phyloP scores from a whole-genome alignment of 92 coral and sea anemone species.

The Phymanthus crucifer region DNA sequence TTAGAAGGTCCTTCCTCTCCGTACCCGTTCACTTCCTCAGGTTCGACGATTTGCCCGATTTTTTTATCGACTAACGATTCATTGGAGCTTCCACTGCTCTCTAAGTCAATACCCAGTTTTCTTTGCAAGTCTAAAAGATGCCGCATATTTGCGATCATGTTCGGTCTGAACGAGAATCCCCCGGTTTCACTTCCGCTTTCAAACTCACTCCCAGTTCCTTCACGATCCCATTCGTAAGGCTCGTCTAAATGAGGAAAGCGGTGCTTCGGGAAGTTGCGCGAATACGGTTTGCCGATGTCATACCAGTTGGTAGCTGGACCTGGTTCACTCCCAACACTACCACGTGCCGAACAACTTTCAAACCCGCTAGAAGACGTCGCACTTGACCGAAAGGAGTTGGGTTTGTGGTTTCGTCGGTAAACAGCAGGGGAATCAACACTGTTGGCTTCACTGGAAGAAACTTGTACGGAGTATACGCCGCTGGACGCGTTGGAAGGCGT shows the following conservation, averaged over 20 bases:
- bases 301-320: not conserved
- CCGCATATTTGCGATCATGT: slow-evolving; percentile 41
- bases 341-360: slow-evolving; percentile 46
- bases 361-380: slow-evolving; percentile 65
- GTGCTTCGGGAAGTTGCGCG: slow-evolving; percentile 23
- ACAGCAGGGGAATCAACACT: slow-evolving; percentile 73
- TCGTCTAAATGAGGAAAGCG: slow-evolving; percentile 58
- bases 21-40: slow-evolving; percentile 49
- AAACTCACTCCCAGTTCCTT: slow-evolving; percentile 64
- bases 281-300: slow-evolving; percentile 40
- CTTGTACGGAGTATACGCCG: slow-evolving; percentile 72
- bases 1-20: slow-evolving; percentile 61
- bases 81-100: slow-evolving; percentile 58
- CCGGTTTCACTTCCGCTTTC: slow-evolving; percentile 62
- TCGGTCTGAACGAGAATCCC: slow-evolving; percentile 35
- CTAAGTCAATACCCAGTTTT: slow-evolving; percentile 50
- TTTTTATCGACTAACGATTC: slow-evolving; percentile 57
- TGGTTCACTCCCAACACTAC: slow-evolving; percentile 57
- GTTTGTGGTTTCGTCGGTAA: slow-evolving; percentile 40
- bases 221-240: slow-evolving; percentile 84
- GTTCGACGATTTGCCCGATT: slow-evolving; percentile 55
- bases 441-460: slow-evolving; percentile 86
- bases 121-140: slow-evolving; percentile 39
- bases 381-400: slow-evolving; percentile 61
- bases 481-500: slow-evolving; percentile 88